phyloP scores from a whole-genome alignment of 2,888 invertebrate genomes.

The Zele albiditarsus region DNA sequence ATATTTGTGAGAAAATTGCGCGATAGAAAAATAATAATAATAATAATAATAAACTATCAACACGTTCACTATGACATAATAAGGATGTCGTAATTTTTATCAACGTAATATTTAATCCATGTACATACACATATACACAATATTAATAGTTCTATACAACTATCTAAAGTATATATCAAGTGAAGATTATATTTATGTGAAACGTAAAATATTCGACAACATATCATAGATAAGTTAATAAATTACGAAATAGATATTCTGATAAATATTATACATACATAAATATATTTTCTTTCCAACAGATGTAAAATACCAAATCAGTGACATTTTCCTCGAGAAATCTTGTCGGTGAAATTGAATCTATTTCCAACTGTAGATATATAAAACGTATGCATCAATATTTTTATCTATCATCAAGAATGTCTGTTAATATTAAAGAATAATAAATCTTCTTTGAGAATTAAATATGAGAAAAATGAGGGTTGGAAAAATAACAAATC shows the following conservation, averaged over 20 bases:
- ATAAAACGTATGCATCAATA: background rate
- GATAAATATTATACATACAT: background rate
- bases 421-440: background rate
- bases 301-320: background rate
- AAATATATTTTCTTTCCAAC: background rate
- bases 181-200: background rate
- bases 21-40: conserved; percentile 5
- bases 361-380: conserved; percentile 20
- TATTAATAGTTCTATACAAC: background rate
- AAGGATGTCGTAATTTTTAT: background rate
- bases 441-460: too few species aligned
- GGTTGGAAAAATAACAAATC: too few species aligned
- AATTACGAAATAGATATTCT: background rate
- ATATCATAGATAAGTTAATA: background rate
- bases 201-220: background rate
- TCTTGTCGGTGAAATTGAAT: conserved; percentile 34
- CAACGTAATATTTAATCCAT: background rate
- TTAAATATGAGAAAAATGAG: too few species aligned
- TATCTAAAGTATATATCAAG: background rate
- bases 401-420: conserved; percentile 21
- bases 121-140: background rate
- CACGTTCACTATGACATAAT: conserved; percentile 10
- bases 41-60: conserved; percentile 14
- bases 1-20: conserved; percentile 17
- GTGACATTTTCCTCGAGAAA: conserved; percentile 26